Evolutionary conservation across 1,140 invertebrate genomes (phyloP), one percentile per base, ranked within the genome.

Genomic region (Saccostrea glomerata): DNA sequence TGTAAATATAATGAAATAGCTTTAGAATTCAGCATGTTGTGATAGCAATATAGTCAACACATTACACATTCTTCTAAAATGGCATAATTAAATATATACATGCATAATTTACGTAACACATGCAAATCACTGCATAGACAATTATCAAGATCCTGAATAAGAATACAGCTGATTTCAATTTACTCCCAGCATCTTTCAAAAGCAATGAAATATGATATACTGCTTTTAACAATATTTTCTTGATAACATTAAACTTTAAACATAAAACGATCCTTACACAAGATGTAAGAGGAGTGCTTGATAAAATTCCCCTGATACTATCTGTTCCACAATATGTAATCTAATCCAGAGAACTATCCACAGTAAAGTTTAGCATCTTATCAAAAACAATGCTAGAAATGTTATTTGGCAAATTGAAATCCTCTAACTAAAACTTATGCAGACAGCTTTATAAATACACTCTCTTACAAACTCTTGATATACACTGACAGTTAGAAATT

Each of bases 331-430:
- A 11, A 15, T 25, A 73, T 25, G 36, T 73, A 73, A 73, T 73
- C 70, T 23, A 73, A 30, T 73, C n/a, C 23, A 73, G 70, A 73
- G 70, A 73, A 30, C 11, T 73, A 73, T 25, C 70, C 23, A 9
- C 4, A 73, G 30, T 73, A 30, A 60, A 70, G 66, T 9, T 73
- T 73, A 30, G 11, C 15, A 23, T 36, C 70, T 73, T 73, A 73
- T 73, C 70, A 73, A 73, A 58, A 73, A 73, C 70, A 73, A 73
- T 36, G 70, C 23, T 36, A 73, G 70, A 73, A 73, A 73, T 73
- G 70, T 23, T 36, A 25, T 25, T 73, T 30, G 70, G 70, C 70
- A 73, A 7, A 36, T 15, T 30, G 5, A 6, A 73, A 73, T 20
- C 58, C 58, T 60, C 15, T 17, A 17, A 17, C 58, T 73, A 23